Evolutionary conservation across 2,888 invertebrate genomes (phyloP), one percentile per base, ranked within the genome.

Genomic region (Diaprepes abbreviatus): DNA sequence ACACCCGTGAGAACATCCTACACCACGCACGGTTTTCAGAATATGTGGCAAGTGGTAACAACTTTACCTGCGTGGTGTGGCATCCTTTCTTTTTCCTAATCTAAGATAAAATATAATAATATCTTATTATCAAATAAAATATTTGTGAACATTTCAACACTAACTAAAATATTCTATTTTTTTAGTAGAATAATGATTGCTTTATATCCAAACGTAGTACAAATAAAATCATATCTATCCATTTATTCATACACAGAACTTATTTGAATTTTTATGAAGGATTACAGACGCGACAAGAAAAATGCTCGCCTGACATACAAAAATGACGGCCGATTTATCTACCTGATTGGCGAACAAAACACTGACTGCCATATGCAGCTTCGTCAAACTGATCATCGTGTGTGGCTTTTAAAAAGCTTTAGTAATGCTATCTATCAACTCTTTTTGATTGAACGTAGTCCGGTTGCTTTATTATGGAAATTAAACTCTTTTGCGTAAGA

Each of bases 331-430:
- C 65, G 65, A 65, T 65, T 65, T 65, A 65, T 65, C 65, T 65
- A 54, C 65, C 65, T 65, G 65, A 65, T 65, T 65, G 65, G 65
- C 65, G 57, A 65, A 65, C 65, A 65, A 57, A 65, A 65, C 65
- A 33, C 21, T 55, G 57, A 62, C 50, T 62, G 62, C 62, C 62
- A 62, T 62, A 62, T 52, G 52, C 62, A 57, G 65, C 65, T 57
- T 40, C 64, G 55, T 64, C 57, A 65, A 65, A 57, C 57, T 57
- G 45, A 60, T 60, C 59, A 60, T 60, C 59, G 59, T 60, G 59
- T 60, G 59, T 60, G 59, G 59, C 48, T 60, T 35, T 45, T 45
- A 55, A 55, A 48, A 48, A 14, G 45, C 59, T 60, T 60, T 60
- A 60, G 58, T 58, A 58, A 58, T 58, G 58, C 48, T 33, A 60